Evolutionary conservation across 2,797 vertebrate species (phyloP).

Genomic region (Staurois parvus): DNA sequence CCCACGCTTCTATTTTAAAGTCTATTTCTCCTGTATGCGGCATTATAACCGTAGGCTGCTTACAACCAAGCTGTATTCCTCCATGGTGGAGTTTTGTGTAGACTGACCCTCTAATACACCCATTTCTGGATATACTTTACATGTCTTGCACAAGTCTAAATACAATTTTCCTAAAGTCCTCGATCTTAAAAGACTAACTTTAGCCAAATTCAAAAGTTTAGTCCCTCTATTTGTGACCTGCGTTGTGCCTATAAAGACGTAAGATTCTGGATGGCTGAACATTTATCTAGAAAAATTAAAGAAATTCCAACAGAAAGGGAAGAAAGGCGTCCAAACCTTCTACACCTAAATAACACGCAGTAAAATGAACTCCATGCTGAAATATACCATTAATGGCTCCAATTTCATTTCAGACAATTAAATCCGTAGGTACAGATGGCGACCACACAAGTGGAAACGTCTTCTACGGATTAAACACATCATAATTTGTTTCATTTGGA

Average conservation of each 20-base stretch:
- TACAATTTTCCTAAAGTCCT: too few species aligned
- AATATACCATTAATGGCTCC: background rate
- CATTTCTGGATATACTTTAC: too few species aligned
- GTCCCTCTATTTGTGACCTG: too few species aligned
- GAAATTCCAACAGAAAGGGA: background rate
- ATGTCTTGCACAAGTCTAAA: too few species aligned
- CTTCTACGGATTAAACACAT: constrained; percentile 8
- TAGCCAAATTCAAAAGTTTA: too few species aligned
- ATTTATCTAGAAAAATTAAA: background rate
- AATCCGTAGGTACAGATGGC: background rate
- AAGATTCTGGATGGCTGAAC: background rate
- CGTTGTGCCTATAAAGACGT: background rate
- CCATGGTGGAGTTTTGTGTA: too few species aligned
- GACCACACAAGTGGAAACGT: background rate
- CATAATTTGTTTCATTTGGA: constrained; percentile 35
- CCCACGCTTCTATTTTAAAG: too few species aligned
- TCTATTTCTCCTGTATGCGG: too few species aligned
- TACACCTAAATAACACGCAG: background rate
- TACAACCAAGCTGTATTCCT: too few species aligned
- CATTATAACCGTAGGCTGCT: too few species aligned
- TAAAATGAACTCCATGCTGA: background rate
- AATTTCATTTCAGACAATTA: background rate
- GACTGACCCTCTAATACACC: too few species aligned
- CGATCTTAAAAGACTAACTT: too few species aligned
- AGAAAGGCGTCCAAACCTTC: background rate